Conservation (phyloP, 2,113 vertebrate genomes). For the Crypturellus undulatus region DNA sequence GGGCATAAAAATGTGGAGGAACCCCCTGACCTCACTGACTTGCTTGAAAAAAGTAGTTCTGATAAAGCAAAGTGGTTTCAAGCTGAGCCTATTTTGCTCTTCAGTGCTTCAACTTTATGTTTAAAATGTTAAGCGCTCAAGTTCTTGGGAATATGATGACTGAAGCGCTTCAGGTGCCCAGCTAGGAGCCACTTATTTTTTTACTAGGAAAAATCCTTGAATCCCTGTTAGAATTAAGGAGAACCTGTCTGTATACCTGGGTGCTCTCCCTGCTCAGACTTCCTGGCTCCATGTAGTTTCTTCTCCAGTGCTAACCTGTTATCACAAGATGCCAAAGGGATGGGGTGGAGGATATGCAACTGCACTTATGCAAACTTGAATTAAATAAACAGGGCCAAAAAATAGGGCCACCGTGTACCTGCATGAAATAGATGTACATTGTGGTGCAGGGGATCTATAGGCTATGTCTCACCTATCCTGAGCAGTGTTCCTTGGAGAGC, state of each 20-base stretch:
- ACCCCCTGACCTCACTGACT: rapidly evolving
- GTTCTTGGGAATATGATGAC: background rate
- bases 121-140: conserved; percentile 17
- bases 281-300: background rate
- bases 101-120: background rate
- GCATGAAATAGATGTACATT: background rate
- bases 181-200: conserved; percentile 28
- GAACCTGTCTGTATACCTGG: background rate
- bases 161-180: background rate
- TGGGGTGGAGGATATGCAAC: background rate
- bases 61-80: conserved; percentile 20
- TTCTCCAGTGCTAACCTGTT: background rate
- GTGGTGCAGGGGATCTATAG: background rate
- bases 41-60: background rate
- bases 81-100: conserved; percentile 18
- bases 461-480: background rate
- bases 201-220: background rate
- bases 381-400: background rate
- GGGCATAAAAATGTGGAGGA: background rate
- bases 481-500: background rate
- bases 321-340: background rate
- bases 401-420: background rate
- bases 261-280: background rate
- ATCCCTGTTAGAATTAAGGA: background rate
- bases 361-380: background rate